Percentiles rank a stretch among this genome's conserved stretches.
Conservation (phyloP, 2,113 vertebrate species). For the Opisthocomus hoazin region DNA sequence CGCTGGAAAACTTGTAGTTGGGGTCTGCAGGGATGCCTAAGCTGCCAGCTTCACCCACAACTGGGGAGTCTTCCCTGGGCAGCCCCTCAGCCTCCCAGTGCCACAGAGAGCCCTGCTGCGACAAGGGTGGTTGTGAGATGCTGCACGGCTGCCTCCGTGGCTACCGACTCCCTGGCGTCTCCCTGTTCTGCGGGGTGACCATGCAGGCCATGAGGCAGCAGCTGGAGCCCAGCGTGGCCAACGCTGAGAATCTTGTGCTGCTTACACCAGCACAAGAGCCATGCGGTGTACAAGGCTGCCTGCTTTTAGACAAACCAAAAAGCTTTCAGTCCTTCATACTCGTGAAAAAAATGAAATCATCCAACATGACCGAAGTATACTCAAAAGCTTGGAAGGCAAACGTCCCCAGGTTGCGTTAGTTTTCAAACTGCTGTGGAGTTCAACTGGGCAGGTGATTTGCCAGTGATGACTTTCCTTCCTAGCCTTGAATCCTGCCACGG, state of each 20-base stretch:
- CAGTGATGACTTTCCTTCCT: not conserved
- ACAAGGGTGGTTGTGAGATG: rapidly evolving
- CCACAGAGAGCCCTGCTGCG: not conserved
- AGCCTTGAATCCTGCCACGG: not conserved
- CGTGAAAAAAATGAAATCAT: not conserved
- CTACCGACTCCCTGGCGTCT: not conserved
- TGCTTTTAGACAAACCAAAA: not conserved
- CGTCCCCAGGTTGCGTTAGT: rapidly evolving
- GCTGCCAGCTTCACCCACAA: not conserved
- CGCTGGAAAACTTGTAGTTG: not conserved
- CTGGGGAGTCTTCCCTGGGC: not conserved
- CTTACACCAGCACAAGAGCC: not conserved
- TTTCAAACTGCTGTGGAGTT: not conserved
- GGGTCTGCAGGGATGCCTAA: not conserved
- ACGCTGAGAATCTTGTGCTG: rapidly evolving
- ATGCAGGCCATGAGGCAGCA: not conserved
- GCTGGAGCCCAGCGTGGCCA: not conserved
- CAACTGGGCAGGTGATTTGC: not conserved
- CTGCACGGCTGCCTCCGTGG: not conserved
- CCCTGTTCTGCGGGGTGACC: not conserved
- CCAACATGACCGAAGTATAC: not conserved
- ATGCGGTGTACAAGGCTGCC: not conserved
- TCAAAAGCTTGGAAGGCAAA: not conserved
- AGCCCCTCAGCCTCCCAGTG: not conserved
- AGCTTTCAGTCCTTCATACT: not conserved